Conservation (phyloP, 2,888 invertebrate species). For the Clitarchus hookeri region DNA sequence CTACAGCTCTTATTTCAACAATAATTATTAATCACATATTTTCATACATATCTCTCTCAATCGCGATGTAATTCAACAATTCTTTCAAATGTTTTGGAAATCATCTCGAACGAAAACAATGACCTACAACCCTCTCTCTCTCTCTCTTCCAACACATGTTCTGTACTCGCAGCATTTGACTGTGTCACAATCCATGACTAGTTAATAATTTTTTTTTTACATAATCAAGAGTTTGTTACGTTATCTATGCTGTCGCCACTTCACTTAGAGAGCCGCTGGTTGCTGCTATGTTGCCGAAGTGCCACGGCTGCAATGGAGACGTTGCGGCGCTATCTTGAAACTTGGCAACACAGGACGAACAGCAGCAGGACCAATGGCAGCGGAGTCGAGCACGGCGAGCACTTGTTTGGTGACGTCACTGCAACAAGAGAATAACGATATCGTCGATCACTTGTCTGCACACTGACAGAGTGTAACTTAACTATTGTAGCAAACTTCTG, state of each 20-base stretch:
- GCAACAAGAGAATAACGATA: background rate
- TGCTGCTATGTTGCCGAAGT: slow-evolving; percentile 19
- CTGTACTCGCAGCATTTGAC: background rate
- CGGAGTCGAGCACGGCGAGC: background rate
- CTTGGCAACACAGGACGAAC: slow-evolving; percentile 15
- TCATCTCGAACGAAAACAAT: background rate
- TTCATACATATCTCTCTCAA: background rate
- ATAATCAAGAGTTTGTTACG: background rate
- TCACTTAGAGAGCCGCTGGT: background rate
- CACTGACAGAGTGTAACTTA: too few relatives aligned
- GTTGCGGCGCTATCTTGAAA: slow-evolving; percentile 29
- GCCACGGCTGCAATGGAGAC: background rate
- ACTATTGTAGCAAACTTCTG: too few relatives aligned
- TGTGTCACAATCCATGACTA: background rate
- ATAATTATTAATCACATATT: slow-evolving; percentile 14
- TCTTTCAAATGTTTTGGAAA: background rate
- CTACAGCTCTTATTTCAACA: background rate
- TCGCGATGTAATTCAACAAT: background rate
- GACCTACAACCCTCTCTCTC: background rate
- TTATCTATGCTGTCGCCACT: background rate
- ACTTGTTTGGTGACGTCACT: slow-evolving; percentile 22
- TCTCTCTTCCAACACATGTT: background rate
- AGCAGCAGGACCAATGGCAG: slow-evolving; percentile 10
- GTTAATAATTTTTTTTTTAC: background rate
- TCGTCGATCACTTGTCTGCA: background rate